phyloP scores from a whole-genome alignment of 2,113 vertebrate genomes.

The Paraplagusia blochii region DNA sequence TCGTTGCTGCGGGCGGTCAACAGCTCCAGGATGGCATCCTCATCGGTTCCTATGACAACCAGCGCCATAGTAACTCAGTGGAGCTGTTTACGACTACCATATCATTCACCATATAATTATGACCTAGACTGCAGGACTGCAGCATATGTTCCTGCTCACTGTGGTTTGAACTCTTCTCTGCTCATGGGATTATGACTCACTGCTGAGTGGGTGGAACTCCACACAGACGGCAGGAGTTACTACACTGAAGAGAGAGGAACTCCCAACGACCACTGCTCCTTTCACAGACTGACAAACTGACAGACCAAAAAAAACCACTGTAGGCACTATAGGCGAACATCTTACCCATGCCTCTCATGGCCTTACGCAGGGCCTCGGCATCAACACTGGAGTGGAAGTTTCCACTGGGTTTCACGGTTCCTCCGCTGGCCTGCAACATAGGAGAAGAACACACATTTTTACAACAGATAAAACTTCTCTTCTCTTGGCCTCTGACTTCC shows the following conservation, averaged over 20 bases:
- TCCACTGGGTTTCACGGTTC: conserved; percentile 79
- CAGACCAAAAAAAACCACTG: conserved; percentile 16
- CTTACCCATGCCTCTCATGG: conserved; percentile 96
- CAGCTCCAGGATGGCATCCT: conserved; percentile 85
- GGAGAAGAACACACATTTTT: conserved; percentile 11
- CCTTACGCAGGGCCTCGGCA: conserved; percentile 85
- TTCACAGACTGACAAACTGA: not conserved
- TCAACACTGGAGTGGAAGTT: conserved; percentile 87
- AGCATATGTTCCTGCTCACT: conserved; percentile 6
- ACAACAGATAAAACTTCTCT: not conserved
- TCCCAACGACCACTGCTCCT: conserved; percentile 8
- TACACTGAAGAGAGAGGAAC: conserved; percentile 12
- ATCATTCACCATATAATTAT: conserved; percentile 32
- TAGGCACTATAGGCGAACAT: too few relatives aligned
- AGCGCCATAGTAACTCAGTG: conserved; percentile 29
- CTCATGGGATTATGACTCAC: conserved; percentile 37
- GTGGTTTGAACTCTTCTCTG: conserved; percentile 15
- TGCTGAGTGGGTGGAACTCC: conserved; percentile 21
- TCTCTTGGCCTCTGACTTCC: not conserved
- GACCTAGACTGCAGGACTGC: conserved; percentile 8
- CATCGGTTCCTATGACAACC: conserved; percentile 85
- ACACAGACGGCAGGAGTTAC: conserved; percentile 8
- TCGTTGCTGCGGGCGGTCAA: conserved; percentile 83
- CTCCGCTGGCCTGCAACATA: conserved; percentile 73
- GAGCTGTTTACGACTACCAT: not conserved